Evolutionary conservation across 2,888 invertebrate genomes (phyloP), one percentile per base, ranked within the genome.

Genomic region (Mythimna pallens): DNA sequence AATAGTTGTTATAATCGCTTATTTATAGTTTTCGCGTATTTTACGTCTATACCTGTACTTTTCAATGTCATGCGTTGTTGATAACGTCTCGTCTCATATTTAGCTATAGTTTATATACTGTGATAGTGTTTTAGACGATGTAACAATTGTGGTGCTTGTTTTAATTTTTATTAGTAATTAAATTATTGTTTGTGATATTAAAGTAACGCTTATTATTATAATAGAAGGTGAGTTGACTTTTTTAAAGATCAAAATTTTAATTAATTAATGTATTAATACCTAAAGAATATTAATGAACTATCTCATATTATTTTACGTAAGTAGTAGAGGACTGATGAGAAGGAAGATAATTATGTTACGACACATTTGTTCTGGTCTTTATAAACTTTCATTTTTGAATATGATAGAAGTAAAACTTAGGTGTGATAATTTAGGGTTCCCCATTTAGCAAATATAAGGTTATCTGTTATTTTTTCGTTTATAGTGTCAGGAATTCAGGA

Each of bases 31-130:
- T 6, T 71, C n/a, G 65, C 57, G 57, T 63, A 36, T 67, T 17
- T 70, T 50, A 68, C 20, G 64, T 22, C n/a, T 14, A 34, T 80
- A 77, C 70, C 76, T 76, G 83, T 74, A 12, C 62, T 40, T 69
- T 82, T 82, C 79, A 84, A 77, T 84, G 82, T 82, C 84, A 82
- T 57, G 58, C 30, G 77, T 3, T 52, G 40, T 54, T 70, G 84
- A 83, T 80, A 82, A 73, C 50, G n/a, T 65, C 52, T 70, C 43
- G 61, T 62, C 47, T 58, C 25, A 3, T 30, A 62, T 47, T 65
- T 59, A 22, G 59, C 25, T 40, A 20, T n/a, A 63, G 59, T 76
- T 54, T 67, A 20, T 30, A 47, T 47, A 67, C 52, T 66, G 69
- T 71, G 65, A 62, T 81, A 65, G 25, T 43, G 57, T 61, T 54